Base-by-base conservation (phyloP, 1,140 invertebrate genomes). In the Pseudobourletiella spinata region DNA sequence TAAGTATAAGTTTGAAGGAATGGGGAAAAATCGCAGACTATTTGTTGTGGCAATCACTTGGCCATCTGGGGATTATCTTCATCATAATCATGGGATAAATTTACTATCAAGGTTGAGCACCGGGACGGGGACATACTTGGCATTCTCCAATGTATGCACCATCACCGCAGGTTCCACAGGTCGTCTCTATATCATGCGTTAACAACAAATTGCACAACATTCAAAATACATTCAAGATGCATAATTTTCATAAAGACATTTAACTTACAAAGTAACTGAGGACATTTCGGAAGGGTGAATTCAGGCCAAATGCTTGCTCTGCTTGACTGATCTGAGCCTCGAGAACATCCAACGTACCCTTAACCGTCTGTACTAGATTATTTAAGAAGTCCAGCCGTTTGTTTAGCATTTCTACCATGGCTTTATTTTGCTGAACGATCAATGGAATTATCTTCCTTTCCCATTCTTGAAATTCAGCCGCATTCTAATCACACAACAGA, bases 181-280 rank as follows among this genome's bases (percentile, higher is more conserved):
- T 11, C 32, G 25, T n/a, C 32, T 35, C 52, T 55, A 25, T 4
- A 55, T 11, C 30, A 6, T 46, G n/a, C 43, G 24, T 20, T 11
- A 46, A 46, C n/a, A n/a, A n/a, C n/a, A n/a, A n/a, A n/a, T n/a
- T n/a, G n/a, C n/a, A n/a, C n/a, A n/a, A n/a, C n/a, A n/a, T n/a
- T n/a, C n/a, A n/a, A n/a, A n/a, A n/a, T n/a, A n/a, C n/a, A n/a
- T n/a, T n/a, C n/a, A n/a, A n/a, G n/a, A n/a, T n/a, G n/a, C n/a
- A n/a, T n/a, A n/a, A n/a, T n/a, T n/a, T n/a, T n/a, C n/a, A n/a
- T n/a, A n/a, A n/a, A n/a, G n/a, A n/a, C n/a, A n/a, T n/a, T 26
- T 51, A 29, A 26, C 64, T 65, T 59, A 65, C 64, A 48, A 65
- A 65, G 43, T 65, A 65, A 43, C 61, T 65, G 28, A 65, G 46